A percentile compares a stretch with the other conserved stretches of the same genome.
Conservation (phyloP, 2,888 invertebrate species). For the Morpho achilles region DNA sequence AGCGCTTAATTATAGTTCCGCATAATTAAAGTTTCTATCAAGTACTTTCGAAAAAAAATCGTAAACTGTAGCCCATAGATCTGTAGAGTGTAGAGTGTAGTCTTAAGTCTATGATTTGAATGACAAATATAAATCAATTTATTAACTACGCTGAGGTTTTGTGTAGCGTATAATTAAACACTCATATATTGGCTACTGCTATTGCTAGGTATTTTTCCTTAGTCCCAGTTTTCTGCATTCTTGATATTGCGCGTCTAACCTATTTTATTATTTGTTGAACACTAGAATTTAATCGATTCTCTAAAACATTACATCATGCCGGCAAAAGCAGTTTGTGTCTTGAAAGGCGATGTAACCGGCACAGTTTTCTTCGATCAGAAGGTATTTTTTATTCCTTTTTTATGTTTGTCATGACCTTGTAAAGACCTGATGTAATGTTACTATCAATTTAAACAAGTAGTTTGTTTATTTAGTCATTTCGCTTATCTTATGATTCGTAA, state of each 20-base stretch:
- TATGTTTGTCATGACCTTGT: constrained; percentile 23
- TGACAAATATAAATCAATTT: too few species aligned
- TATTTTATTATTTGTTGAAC: not conserved
- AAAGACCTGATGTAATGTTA: constrained; percentile 16
- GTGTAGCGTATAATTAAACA: too few species aligned
- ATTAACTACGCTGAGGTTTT: too few species aligned
- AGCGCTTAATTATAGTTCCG: too few species aligned
- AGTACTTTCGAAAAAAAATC: too few species aligned
- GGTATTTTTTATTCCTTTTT: constrained; percentile 50
- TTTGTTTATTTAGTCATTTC: not conserved
- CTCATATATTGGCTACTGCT: too few species aligned
- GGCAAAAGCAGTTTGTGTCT: constrained; percentile 90
- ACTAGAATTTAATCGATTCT: not conserved
- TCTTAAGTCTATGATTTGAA: too few species aligned
- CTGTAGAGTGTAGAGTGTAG: too few species aligned
- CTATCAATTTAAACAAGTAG: not conserved
- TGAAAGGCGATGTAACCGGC: constrained; percentile 91
- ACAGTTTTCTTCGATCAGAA: constrained; percentile 89
- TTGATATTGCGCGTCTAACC: not conserved
- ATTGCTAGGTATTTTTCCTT: too few species aligned
- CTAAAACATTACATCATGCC: constrained; percentile 62
- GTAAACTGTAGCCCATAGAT: too few species aligned
- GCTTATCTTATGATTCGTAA: not conserved
- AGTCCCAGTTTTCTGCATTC: not conserved
- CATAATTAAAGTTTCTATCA: too few species aligned